Base-by-base conservation (phyloP, 2,113 vertebrate species). In the Pogona vitticeps region DNA sequence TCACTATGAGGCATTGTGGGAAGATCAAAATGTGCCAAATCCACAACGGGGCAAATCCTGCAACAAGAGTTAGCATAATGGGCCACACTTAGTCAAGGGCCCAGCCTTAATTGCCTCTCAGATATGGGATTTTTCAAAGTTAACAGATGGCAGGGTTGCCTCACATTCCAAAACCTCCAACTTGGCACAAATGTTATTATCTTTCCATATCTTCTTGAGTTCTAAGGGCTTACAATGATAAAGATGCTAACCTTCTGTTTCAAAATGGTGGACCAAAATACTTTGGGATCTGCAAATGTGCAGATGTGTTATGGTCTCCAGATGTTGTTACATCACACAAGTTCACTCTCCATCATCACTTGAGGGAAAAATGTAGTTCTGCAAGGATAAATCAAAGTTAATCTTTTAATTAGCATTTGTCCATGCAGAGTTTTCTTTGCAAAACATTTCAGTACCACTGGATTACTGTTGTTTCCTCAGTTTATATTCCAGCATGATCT, bases 341-440 rank as follows among this genome's bases (percentile, higher is more conserved):
- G 56, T 20, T 26, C 28, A 52, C 12, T 71, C 36, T 9, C 82
- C 85, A 83, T 86, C 85, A 23, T 72, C 26, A 89, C 38, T 58
- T 17, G 52, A 36, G 28, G 65, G 26, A 17, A 61, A 6, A 33
- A 82, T 52, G 14, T 65, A 0, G 9, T 87, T 90, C 14, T 13
- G 87, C 90, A 85, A 73, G 75, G 20, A 1, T 70, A 70, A 0
- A 20, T 52, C 0, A 81, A 86, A 84, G 13, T 84, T 88, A 58
- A 79, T 63, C 21, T 18, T 86, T 80, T 42, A 78, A 83, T 61
- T 82, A n/a, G 15, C 6, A 1, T 76, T 88, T 81, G 46, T 82
- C n/a, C 1, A n/a, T 85, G 58, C 20, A 52, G 5, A 70, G 26
- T 65, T 88, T 91, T 85, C 4, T 73, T 67, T 82, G 1, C 63